Evolutionary conservation across 2,888 invertebrate genomes (phyloP).

Genomic region (Diadegma fenestrale): DNA sequence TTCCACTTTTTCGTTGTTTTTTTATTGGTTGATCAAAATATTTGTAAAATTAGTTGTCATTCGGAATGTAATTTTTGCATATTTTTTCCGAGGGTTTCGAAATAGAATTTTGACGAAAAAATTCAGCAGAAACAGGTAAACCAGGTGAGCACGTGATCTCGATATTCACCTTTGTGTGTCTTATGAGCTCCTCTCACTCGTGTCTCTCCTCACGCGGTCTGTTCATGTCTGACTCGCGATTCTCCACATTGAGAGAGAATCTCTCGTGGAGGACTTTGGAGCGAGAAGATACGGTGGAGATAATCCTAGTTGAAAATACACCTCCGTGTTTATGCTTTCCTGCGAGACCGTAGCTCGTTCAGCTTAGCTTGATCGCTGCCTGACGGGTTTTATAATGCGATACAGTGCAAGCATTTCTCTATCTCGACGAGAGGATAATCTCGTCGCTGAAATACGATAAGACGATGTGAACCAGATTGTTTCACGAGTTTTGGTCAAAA

Average conservation of each 20-base stretch:
- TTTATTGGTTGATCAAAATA: background rate
- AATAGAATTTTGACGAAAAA: background rate
- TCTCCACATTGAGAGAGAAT: constrained; percentile 26
- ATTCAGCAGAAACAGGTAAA: background rate
- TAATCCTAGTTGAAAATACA: constrained; percentile 78
- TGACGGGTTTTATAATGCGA: constrained; percentile 77
- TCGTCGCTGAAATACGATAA: constrained; percentile 22
- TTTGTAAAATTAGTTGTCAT: too few species aligned
- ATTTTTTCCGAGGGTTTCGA: background rate
- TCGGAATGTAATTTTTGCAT: too few species aligned
- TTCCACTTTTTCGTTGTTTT: background rate
- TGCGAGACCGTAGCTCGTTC: constrained; percentile 78
- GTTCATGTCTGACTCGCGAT: constrained; percentile 35
- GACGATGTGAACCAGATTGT: constrained; percentile 35
- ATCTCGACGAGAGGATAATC: constrained; percentile 61
- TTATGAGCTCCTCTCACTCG: constrained; percentile 66
- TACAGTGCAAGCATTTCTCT: constrained; percentile 66
- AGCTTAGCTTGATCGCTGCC: constrained; percentile 81
- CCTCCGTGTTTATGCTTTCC: constrained; percentile 77
- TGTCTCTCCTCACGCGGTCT: constrained; percentile 61
- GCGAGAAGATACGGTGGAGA: constrained; percentile 75
- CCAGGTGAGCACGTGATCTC: too few species aligned
- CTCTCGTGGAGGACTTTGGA: constrained; percentile 30
- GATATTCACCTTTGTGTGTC: constrained; percentile 41
- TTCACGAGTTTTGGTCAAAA: background rate